phyloP scores from a whole-genome alignment of 2,888 invertebrate species.

The Cantharis rustica region DNA sequence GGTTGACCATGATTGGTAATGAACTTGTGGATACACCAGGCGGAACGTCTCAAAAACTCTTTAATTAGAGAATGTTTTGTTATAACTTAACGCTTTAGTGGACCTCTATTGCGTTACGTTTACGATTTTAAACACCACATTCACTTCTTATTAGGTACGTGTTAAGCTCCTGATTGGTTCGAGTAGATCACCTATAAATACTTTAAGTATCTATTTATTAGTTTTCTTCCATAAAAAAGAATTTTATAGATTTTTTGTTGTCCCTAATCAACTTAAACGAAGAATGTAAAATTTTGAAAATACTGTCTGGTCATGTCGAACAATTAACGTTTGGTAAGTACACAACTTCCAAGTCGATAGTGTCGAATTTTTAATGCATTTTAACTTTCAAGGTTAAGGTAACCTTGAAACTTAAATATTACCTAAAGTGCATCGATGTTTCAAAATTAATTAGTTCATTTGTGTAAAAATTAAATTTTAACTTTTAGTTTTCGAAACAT shows the following conservation, averaged over 20 bases:
- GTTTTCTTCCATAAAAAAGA: background rate
- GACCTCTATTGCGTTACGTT: conserved; percentile 12
- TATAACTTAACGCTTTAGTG: conserved; percentile 33
- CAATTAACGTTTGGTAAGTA: background rate
- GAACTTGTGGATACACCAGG: conserved; percentile 51
- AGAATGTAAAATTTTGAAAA: background rate
- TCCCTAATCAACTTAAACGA: background rate
- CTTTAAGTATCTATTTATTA: background rate
- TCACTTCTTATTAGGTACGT: conserved; percentile 27
- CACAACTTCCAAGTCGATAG: background rate
- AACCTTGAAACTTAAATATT: background rate
- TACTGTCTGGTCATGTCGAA: background rate
- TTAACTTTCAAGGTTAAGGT: background rate
- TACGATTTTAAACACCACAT: conserved; percentile 21
- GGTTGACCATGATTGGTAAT: conserved; percentile 49
- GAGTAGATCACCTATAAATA: background rate
- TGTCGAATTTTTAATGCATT: background rate
- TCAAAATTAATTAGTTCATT: background rate
- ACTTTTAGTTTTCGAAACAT: background rate
- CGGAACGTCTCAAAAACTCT: conserved; percentile 52
- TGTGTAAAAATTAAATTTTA: background rate
- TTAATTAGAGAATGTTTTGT: conserved; percentile 51
- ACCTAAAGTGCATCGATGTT: background rate
- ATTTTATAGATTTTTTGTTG: background rate
- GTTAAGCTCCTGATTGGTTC: conserved; percentile 18